Base-by-base conservation (phyloP, 2,797 vertebrate species). In the Argya squamiceps region DNA sequence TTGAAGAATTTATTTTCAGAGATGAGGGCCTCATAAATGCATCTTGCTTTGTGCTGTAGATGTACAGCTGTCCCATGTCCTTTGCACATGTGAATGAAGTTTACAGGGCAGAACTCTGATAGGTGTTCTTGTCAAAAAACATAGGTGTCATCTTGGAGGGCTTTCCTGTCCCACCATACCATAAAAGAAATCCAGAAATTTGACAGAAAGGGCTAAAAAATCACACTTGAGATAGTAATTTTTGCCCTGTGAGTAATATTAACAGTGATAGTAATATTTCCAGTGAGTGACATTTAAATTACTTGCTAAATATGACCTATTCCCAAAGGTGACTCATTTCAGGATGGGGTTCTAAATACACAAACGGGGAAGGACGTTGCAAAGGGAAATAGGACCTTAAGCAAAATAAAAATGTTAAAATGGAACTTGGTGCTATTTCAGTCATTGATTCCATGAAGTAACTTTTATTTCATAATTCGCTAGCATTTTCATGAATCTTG, bases 391-490 rank as follows among this genome's bases (percentile, higher is more conserved):
- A 73, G 49, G 18, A 77, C 50, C 68, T 79, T 64, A 91, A 91
- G 52, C 44, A 90, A 96, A 65, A 64, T 21, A 56, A 47, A 56
- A 23, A 14, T 47, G 1, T 41, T 60, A 64, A 78, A 94, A 87
- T 85, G 47, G 46, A 88, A 60, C 18, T 39, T 83, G 8, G 52
- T 68, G 49, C 26, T 93, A 70, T 76, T 85, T 84, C 58, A 63
- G 46, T 87, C 27, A 47, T 34, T 79, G 36, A 92, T 91, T 94
- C 71, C 69, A 71, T 77, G 32, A 79, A 74, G 58, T 58, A 71
- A 55, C 64, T 91, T 92, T 83, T 94, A 88, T 80, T 93, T 82
- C 71, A 32, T n/a, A 78, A 71, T 32, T 53, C 88, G 75, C 27
- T 32, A 74, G 7, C 13, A 43, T 91, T 84, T 74, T 75, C 73